Conservation (phyloP, 2,888 invertebrate genomes). For the Euclidia mi region DNA sequence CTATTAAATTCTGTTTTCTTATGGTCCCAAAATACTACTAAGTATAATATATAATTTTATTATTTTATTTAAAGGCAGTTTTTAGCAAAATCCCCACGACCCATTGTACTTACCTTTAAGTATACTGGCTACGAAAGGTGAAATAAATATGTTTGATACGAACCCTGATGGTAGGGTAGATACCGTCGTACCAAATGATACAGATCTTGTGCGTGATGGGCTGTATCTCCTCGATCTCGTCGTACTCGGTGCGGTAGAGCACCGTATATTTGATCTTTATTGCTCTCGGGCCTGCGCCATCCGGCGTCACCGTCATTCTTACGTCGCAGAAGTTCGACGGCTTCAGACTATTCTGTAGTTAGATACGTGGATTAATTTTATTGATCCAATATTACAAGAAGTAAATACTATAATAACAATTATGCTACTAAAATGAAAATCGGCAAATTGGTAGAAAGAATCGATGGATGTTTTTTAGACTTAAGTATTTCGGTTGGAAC, state of each 20-base stretch:
- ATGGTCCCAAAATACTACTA: too few species aligned
- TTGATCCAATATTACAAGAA: not conserved
- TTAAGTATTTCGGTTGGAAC: too few species aligned
- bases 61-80: too few species aligned
- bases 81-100: too few species aligned
- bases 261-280: constrained; percentile 77
- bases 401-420: too few species aligned
- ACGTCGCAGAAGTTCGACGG: constrained; percentile 78
- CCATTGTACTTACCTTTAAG: too few species aligned
- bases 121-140: too few species aligned
- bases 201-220: constrained; percentile 77
- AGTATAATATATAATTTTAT: too few species aligned
- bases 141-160: constrained; percentile 3
- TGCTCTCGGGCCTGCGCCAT: constrained; percentile 79
- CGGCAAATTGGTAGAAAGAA: too few species aligned
- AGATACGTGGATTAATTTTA: not conserved
- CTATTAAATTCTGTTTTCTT: too few species aligned
- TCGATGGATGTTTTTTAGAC: too few species aligned
- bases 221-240: constrained; percentile 79
- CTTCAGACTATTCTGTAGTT: constrained; percentile 77
- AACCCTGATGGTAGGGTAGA: constrained; percentile 85
- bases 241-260: constrained; percentile 76
- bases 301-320: constrained; percentile 72
- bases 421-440: too few species aligned
- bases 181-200: constrained; percentile 84